A percentile compares a stretch with the other conserved stretches of the same genome.
phyloP scores from a whole-genome alignment of 2,113 vertebrate species.

The Salvelinus sp. region DNA sequence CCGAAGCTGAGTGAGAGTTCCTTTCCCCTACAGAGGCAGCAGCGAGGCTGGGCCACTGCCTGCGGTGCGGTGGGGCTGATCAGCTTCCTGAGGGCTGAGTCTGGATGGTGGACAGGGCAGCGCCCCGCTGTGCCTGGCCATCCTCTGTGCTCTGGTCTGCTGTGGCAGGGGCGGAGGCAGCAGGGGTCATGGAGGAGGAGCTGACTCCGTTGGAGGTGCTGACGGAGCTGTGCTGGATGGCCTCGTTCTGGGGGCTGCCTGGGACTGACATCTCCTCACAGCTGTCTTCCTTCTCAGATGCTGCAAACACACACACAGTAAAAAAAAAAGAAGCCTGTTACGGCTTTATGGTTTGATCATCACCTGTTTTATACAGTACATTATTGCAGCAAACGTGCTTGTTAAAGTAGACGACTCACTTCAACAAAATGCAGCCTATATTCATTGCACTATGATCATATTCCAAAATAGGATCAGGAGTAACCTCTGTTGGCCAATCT shows the following conservation, averaged over 20 bases:
- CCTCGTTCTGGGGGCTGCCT: conserved; percentile 89
- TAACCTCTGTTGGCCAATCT: too few species aligned
- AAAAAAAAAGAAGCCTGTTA: neutral
- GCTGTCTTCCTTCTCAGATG: conserved; percentile 92
- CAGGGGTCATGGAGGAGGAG: conserved; percentile 82
- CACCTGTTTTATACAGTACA: neutral
- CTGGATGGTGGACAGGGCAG: conserved; percentile 74
- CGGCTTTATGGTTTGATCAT: neutral
- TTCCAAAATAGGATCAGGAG: too few species aligned
- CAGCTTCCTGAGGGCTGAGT: conserved; percentile 91
- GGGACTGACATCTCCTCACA: conserved; percentile 94
- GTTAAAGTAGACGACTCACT: too few species aligned
- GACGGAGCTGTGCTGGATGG: conserved; percentile 96
- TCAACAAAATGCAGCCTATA: too few species aligned
- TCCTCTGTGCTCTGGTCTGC: conserved; percentile 91
- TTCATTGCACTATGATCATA: too few species aligned
- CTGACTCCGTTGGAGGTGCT: conserved; percentile 97
- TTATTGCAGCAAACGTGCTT: too few species aligned
- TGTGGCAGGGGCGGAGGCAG: conserved; percentile 76
- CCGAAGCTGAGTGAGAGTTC: conserved; percentile 70
- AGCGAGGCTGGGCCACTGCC: conserved; percentile 68
- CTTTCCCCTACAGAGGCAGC: conserved; percentile 55
- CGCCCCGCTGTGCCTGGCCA: conserved; percentile 74
- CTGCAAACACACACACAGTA: conserved; percentile 58
- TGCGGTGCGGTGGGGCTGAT: conserved; percentile 73